Conservation (phyloP, 2,888 invertebrate genomes). For the Zele albiditarsus region DNA sequence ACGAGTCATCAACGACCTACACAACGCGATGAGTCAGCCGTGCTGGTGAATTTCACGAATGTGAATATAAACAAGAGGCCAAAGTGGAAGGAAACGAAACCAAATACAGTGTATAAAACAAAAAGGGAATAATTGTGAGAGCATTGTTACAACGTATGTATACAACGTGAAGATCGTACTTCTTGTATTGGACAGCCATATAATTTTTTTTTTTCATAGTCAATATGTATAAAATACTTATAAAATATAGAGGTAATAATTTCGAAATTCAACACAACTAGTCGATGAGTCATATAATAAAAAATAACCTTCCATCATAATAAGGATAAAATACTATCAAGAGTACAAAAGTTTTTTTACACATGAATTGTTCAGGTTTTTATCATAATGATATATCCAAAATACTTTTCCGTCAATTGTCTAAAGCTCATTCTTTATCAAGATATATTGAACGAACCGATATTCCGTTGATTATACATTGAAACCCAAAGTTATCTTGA, state of each 20-base stretch:
- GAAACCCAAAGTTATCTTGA: too few relatives aligned
- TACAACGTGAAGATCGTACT: background rate
- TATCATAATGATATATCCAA: too few relatives aligned
- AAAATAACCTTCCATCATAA: background rate
- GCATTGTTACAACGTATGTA: background rate
- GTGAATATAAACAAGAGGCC: background rate
- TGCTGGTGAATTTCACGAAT: background rate
- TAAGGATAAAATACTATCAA: too few relatives aligned
- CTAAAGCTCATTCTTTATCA: too few relatives aligned
- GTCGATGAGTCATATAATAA: background rate
- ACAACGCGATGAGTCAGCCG: background rate
- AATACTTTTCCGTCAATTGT: too few relatives aligned
- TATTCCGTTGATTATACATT: too few relatives aligned
- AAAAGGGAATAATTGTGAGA: background rate
- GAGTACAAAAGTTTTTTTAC: too few relatives aligned
- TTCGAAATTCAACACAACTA: background rate
- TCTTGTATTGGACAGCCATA: too few relatives aligned
- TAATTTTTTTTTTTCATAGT: background rate
- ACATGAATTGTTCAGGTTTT: too few relatives aligned
- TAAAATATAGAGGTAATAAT: background rate
- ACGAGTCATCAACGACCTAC: background rate
- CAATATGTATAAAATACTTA: background rate
- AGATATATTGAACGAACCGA: too few relatives aligned
- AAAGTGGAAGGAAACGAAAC: background rate
- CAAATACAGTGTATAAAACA: background rate